A percentile compares a stretch with the other conserved stretches of the same genome.
phyloP scores from a whole-genome alignment of 2,113 vertebrate species.

The Mohoua ochrocephala region DNA sequence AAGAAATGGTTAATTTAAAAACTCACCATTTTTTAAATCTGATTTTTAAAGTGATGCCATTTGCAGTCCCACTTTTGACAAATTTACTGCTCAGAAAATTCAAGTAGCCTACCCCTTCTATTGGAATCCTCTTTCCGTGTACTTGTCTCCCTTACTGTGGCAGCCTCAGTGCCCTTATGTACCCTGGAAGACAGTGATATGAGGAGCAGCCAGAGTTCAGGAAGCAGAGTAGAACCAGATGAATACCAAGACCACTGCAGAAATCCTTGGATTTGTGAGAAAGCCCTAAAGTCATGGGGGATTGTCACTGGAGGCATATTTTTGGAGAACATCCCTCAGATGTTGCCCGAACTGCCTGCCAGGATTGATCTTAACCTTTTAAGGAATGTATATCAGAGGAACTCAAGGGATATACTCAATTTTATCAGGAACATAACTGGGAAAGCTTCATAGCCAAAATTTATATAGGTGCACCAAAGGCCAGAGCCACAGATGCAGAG shows the following conservation, averaged over 20 bases:
- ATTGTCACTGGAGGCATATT: not conserved
- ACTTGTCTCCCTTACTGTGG: not conserved
- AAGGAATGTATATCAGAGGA: not conserved
- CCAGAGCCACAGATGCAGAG: not conserved
- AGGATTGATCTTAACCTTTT: not conserved
- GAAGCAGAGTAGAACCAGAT: not conserved
- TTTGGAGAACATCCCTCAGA: not conserved
- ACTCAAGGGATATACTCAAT: not conserved
- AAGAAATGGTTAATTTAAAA: not conserved
- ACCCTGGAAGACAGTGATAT: not conserved
- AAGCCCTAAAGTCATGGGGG: not conserved
- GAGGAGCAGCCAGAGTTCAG: not conserved
- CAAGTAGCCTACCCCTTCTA: not conserved
- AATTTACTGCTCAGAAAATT: not conserved
- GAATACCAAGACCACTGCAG: not conserved
- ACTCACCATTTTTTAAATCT: accelerated
- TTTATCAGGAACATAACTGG: not conserved
- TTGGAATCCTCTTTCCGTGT: not conserved
- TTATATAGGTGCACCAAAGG: not conserved
- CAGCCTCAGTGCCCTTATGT: not conserved
- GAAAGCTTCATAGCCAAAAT: not conserved
- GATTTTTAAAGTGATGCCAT: not conserved
- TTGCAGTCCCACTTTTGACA: not conserved
- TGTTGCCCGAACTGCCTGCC: not conserved
- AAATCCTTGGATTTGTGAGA: not conserved